phyloP scores from a whole-genome alignment of 2,797 vertebrate species.

The Sebastes vulpes region DNA sequence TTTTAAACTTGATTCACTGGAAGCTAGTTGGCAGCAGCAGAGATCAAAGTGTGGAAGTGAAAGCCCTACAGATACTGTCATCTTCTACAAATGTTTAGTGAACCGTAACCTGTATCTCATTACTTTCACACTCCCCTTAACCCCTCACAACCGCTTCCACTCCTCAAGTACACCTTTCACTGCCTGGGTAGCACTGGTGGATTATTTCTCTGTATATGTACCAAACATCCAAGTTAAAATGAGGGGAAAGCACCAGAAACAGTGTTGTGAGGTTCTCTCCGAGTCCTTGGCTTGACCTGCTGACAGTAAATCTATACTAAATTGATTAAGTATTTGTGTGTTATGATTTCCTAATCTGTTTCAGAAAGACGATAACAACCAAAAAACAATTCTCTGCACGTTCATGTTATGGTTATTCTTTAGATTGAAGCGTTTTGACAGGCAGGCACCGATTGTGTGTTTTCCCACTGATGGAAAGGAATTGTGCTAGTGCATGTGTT shows the following conservation, averaged over 20 bases:
- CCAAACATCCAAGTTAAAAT: background rate
- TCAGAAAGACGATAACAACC: background rate
- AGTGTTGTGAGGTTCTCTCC: background rate
- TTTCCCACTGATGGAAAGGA: background rate
- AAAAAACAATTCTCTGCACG: background rate
- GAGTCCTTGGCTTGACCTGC: conserved; percentile 11
- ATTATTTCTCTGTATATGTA: background rate
- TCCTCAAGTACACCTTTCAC: conserved; percentile 33
- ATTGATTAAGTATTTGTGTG: conserved; percentile 1
- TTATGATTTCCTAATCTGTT: conserved; percentile 20
- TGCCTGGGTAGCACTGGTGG: background rate
- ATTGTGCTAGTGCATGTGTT: background rate
- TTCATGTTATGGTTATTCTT: conserved; percentile 1
- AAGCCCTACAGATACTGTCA: conserved; percentile 80
- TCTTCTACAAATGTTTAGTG: conserved; percentile 80
- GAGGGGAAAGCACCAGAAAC: background rate
- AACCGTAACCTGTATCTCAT: conserved; percentile 76
- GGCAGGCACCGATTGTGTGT: background rate
- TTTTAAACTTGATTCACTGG: conserved; percentile 71
- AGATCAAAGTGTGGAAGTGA: conserved; percentile 80
- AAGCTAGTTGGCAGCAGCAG: conserved; percentile 72
- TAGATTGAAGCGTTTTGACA: conserved; percentile 25
- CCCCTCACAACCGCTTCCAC: conserved; percentile 36
- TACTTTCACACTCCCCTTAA: conserved; percentile 63
- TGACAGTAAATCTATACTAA: conserved; percentile 23